phyloP scores from a whole-genome alignment of 35 echinoderm and acorn worm genomes.

The Apostichopus parvimensis region DNA sequence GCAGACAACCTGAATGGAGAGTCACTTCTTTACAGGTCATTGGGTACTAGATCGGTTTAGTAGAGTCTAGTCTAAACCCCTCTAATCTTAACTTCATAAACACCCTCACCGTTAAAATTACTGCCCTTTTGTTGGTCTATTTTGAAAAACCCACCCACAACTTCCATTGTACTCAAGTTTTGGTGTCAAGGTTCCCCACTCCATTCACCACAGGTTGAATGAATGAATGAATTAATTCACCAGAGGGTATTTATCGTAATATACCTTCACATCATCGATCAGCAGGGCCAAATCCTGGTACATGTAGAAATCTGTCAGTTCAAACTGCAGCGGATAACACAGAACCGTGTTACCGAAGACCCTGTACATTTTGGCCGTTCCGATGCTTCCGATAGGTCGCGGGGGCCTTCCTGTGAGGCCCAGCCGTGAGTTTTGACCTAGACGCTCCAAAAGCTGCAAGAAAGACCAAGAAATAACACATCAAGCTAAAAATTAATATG shows the following conservation, averaged over 20 bases:
- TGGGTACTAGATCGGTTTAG: too few relatives aligned
- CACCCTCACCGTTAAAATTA: too few relatives aligned
- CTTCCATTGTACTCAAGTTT: background rate
- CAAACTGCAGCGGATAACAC: slow-evolving; percentile 94
- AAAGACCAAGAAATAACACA: background rate
- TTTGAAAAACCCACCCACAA: background rate
- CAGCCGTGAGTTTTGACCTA: slow-evolving; percentile 82
- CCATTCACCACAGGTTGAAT: too few relatives aligned
- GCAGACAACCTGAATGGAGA: too few relatives aligned
- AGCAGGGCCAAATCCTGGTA: slow-evolving; percentile 86
- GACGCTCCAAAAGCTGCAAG: slow-evolving; percentile 57
- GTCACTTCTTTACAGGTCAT: too few relatives aligned
- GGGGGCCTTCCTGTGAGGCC: slow-evolving; percentile 80
- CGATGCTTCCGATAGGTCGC: slow-evolving; percentile 84
- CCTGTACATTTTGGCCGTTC: slow-evolving; percentile 85
- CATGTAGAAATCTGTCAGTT: slow-evolving; percentile 97
- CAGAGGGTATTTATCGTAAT: background rate
- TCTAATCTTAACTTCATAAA: too few relatives aligned
- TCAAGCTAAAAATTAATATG: too few relatives aligned
- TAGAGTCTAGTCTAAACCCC: too few relatives aligned
- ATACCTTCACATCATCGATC: slow-evolving; percentile 95
- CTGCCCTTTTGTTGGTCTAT: background rate
- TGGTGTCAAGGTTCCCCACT: background rate
- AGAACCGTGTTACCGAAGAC: slow-evolving; percentile 84
- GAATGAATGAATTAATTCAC: background rate